Conservation (phyloP, 1,140 invertebrate genomes). For the Lysiphlebus fabarum region DNA sequence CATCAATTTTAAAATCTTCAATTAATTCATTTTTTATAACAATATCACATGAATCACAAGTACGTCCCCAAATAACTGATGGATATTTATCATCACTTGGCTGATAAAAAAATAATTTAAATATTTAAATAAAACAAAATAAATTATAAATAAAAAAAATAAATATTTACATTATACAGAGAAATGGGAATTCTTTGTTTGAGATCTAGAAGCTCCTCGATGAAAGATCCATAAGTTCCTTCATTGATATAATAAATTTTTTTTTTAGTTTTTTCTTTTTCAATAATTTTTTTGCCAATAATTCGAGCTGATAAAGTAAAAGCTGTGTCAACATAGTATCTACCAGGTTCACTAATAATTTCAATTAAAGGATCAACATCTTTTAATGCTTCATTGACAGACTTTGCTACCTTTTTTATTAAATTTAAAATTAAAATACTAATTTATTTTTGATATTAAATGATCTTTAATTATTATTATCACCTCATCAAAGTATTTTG, state of each 20-base stretch:
- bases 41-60: conserved; percentile 64
- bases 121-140: neutral
- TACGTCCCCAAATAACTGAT: conserved; percentile 64
- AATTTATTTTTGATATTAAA: neutral
- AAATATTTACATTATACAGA: conserved; percentile 54
- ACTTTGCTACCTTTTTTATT: conserved; percentile 4
- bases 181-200: conserved; percentile 31
- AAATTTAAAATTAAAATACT: neutral
- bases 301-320: conserved; percentile 65
- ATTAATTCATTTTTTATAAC: conserved; percentile 55
- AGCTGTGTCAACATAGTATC: conserved; percentile 67
- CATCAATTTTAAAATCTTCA: conserved; percentile 56
- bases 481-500: conserved; percentile 52
- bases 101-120: conserved; percentile 18
- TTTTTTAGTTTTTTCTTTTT: conserved; percentile 31
- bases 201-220: conserved; percentile 42
- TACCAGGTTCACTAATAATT: conserved; percentile 72
- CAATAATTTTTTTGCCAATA: conserved; percentile 60
- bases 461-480: conserved; percentile 17
- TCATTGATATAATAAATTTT: conserved; percentile 71
- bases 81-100: conserved; percentile 33
- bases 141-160: neutral
- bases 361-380: conserved; percentile 62
- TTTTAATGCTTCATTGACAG: conserved; percentile 59
- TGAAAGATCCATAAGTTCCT: conserved; percentile 70